Evolutionary conservation across 2,113 vertebrate genomes (phyloP).

Genomic region (Seriola quinqueradiata): DNA sequence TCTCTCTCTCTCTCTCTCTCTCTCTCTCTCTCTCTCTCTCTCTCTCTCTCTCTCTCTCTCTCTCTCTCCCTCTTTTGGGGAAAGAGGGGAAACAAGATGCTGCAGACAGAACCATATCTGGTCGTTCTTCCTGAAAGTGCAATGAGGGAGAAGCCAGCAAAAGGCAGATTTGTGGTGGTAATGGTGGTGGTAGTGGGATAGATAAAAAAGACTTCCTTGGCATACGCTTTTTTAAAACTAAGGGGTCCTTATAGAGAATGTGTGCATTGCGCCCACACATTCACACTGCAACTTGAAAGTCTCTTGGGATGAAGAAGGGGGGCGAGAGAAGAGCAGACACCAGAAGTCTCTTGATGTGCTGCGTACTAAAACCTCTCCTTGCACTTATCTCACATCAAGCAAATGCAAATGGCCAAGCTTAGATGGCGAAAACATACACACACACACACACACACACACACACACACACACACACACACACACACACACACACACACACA

Average conservation of each 20-base stretch:
- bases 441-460: background rate
- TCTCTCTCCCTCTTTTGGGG: too few relatives aligned
- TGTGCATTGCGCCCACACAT: background rate
- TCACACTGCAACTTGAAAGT: constrained; percentile 50
- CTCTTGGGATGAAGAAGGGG: constrained; percentile 37
- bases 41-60: too few relatives aligned
- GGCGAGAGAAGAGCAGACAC: constrained; percentile 10
- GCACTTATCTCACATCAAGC: constrained; percentile 73
- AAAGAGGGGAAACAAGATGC: too few relatives aligned
- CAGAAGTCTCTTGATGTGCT: constrained; percentile 62
- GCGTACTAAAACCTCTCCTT: constrained; percentile 53
- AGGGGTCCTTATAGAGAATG: constrained; percentile 41
- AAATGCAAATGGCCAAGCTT: constrained; percentile 68
- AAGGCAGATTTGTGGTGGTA: background rate
- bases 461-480: too few relatives aligned
- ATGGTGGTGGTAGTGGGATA: background rate
- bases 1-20: too few relatives aligned
- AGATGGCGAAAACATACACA: constrained; percentile 45
- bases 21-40: too few relatives aligned
- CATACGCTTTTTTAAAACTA: constrained; percentile 19
- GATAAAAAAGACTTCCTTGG: background rate
- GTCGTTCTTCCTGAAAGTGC: background rate
- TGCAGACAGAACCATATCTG: background rate
- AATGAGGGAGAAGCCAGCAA: background rate
- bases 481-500: too few relatives aligned